A percentile compares a stretch with the other conserved stretches of the same genome.
Conservation (phyloP, 2,888 invertebrate genomes). For the Thera britannica region DNA sequence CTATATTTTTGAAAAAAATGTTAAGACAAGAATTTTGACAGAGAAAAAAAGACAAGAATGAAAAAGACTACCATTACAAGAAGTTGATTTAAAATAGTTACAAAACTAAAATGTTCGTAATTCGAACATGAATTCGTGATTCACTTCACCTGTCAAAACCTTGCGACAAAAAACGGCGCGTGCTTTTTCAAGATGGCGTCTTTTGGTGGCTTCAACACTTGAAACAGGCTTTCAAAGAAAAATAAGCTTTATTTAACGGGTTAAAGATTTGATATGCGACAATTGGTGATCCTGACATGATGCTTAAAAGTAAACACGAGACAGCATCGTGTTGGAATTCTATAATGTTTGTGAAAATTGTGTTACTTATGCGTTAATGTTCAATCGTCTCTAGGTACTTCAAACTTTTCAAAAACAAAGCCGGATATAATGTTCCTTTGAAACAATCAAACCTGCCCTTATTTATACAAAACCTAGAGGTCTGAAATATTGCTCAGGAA, state of each 20-base stretch:
- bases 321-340: background rate
- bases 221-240: background rate
- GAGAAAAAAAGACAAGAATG: no score
- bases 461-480: no score
- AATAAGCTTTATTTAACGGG: background rate
- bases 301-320: background rate
- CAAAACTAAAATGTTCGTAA: conserved; percentile 38
- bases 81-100: background rate
- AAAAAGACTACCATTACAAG: no score
- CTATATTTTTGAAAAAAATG: no score
- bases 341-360: no score
- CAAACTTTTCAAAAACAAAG: no score
- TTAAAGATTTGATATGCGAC: background rate
- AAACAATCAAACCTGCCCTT: no score
- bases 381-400: no score
- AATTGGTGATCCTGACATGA: background rate
- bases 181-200: conserved; percentile 30
- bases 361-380: no score
- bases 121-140: conserved; percentile 69
- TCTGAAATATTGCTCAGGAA: no score
- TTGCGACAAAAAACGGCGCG: conserved; percentile 57
- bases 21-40: no score
- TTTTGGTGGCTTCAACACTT: background rate
- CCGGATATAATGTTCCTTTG: no score
- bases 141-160: conserved; percentile 72